Evolutionary conservation across 1,140 invertebrate genomes (phyloP).

Genomic region (Drosophila triauraria): DNA sequence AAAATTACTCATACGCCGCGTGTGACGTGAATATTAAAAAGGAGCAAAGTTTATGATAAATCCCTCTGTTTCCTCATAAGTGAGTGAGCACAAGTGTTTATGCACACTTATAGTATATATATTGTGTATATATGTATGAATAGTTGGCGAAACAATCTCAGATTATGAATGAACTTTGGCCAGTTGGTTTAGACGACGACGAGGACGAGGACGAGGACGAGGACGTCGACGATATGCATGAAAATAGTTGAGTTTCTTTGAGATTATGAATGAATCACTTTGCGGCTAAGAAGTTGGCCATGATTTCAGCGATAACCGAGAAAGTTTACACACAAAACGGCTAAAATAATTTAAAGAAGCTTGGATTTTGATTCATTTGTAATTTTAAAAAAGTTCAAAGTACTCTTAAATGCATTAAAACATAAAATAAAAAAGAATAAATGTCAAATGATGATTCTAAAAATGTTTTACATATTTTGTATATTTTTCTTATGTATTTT

Average conservation of each 20-base stretch:
- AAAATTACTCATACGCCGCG: constrained; percentile 66
- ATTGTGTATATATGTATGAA: constrained; percentile 13
- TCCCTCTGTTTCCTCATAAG: constrained; percentile 17
- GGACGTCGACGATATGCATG: constrained; percentile 10
- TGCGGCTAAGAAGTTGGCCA: constrained; percentile 29
- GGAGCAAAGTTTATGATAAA: constrained; percentile 53
- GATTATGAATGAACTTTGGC: constrained; percentile 55
- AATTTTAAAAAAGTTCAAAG: too few species aligned
- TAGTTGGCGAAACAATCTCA: constrained; percentile 52
- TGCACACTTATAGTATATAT: constrained; percentile 8
- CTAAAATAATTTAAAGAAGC: background rate
- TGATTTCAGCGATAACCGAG: constrained; percentile 13
- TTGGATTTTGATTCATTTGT: background rate
- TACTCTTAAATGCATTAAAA: too few species aligned
- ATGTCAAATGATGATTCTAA: too few species aligned
- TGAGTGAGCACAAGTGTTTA: constrained; percentile 34
- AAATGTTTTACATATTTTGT: background rate
- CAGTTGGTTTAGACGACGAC: constrained; percentile 16
- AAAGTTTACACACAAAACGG: constrained; percentile 25
- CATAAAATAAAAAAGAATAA: too few species aligned
- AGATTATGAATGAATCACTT: constrained; percentile 55
- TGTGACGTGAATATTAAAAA: constrained; percentile 59
- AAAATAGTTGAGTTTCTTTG: constrained; percentile 26
- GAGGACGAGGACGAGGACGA: background rate
- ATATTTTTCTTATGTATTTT: background rate